Percentiles rank a stretch among this genome's conserved stretches.
Conservation (phyloP, 2,113 vertebrate species). For the Petaurus breviceps region DNA sequence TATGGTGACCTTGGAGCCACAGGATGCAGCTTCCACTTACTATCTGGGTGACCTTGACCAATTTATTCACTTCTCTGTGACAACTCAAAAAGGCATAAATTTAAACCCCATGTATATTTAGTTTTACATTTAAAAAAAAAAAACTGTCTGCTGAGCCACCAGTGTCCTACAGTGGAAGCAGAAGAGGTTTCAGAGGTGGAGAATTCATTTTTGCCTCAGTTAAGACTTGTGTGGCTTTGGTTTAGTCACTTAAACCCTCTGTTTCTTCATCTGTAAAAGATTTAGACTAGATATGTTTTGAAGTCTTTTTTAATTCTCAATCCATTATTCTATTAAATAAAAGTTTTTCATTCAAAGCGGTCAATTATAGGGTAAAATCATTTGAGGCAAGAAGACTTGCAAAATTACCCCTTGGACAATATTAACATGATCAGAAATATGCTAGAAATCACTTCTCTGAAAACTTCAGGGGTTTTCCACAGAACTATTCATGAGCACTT, state of each 20-base stretch:
- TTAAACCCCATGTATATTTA: background rate
- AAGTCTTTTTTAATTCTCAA: background rate
- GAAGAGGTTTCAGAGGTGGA: background rate
- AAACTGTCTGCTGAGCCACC: background rate
- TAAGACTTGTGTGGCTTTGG: background rate
- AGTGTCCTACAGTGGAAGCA: background rate
- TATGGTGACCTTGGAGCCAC: background rate
- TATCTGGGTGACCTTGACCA: background rate
- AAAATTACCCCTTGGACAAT: background rate
- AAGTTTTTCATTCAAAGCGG: background rate
- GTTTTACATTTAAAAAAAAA: slow-evolving; percentile 9
- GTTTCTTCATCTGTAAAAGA: background rate
- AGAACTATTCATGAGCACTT: background rate
- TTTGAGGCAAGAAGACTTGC: background rate
- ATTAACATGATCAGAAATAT: background rate
- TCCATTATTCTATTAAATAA: background rate
- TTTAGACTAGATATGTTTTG: background rate
- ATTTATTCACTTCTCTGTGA: background rate
- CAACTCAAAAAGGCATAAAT: background rate
- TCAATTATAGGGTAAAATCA: slow-evolving; percentile 1
- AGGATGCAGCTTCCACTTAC: background rate
- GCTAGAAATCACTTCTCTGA: background rate
- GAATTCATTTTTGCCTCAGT: background rate
- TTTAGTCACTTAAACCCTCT: background rate
- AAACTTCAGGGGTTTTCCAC: background rate